These are phyloP conservation scores for Anthoscopus minutus DNA, from an alignment of 2,113 vertebrate species.

Conservation along the genomic window DNA sequence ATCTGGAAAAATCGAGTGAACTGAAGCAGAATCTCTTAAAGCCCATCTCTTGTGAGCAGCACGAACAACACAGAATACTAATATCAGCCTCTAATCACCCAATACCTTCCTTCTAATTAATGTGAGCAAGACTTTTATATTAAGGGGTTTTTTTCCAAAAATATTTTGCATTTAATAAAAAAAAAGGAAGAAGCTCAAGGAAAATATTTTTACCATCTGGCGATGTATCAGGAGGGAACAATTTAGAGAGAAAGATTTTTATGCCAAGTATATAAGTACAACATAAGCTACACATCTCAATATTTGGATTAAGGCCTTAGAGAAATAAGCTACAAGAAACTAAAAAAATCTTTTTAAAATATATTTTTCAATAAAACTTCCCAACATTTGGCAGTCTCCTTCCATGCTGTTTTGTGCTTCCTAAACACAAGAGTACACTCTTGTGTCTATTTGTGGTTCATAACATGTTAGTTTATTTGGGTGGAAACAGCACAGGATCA, in stretches of 20 bases:
- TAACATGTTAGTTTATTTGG: background rate
- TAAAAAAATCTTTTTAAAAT: background rate
- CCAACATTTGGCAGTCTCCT: background rate
- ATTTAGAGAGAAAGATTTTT: background rate
- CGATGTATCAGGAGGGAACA: background rate
- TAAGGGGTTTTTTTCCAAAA: background rate
- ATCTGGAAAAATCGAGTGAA: background rate
- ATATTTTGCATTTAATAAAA: background rate
- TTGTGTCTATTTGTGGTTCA: background rate
- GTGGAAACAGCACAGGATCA: background rate
- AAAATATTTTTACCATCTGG: background rate
- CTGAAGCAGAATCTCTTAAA: background rate
- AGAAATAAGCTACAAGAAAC: background rate
- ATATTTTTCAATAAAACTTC: background rate
- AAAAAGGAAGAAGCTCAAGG: background rate
- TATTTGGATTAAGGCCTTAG: background rate
- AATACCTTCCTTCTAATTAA: background rate
- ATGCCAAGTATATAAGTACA: background rate
- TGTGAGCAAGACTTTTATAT: background rate
- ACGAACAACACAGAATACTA: background rate
- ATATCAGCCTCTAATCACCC: background rate
- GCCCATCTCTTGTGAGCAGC: background rate
- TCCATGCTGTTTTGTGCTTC: background rate
- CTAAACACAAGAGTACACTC: background rate
- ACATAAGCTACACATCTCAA: background rate